A percentile compares a stretch with the other conserved stretches of the same genome.
These are phyloP conservation scores for Rotaria magnacalcarata DNA, from an alignment of 2,888 invertebrate species.

Conservation along the genomic window DNA sequence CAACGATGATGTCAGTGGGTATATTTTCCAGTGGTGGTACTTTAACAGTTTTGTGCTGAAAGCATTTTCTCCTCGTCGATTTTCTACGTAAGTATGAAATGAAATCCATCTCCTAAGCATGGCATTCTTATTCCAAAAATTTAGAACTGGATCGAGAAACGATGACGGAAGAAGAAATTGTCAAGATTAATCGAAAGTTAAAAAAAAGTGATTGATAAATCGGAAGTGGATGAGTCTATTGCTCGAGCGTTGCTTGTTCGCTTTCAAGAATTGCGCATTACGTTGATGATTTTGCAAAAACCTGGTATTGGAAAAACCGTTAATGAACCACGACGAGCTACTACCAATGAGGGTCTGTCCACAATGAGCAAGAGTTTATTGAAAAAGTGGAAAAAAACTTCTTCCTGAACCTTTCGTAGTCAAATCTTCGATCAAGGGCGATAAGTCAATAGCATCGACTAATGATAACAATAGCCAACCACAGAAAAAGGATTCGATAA, in stretches of 20 bases:
- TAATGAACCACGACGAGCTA: conserved; percentile 82
- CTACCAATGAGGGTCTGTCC: conserved; percentile 87
- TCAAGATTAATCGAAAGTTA: background rate
- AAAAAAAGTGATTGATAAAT: background rate
- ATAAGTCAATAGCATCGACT: too few relatives aligned
- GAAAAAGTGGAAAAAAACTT: conserved; percentile 95
- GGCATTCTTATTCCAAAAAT: background rate
- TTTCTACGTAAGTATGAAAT: too few relatives aligned
- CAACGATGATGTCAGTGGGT: too few relatives aligned
- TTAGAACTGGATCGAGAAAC: background rate
- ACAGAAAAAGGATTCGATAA: too few relatives aligned
- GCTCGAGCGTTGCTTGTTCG: background rate
- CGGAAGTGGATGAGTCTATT: background rate
- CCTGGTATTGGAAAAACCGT: conserved; percentile 97
- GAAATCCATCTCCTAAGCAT: too few relatives aligned
- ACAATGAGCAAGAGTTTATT: conserved; percentile 87
- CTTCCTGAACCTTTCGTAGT: conserved; percentile 58
- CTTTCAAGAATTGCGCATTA: conserved; percentile 35
- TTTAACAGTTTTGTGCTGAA: too few relatives aligned
- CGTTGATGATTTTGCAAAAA: conserved; percentile 64
- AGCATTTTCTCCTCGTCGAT: too few relatives aligned
- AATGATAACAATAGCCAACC: too few relatives aligned
- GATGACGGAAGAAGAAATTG: background rate
- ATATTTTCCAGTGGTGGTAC: too few relatives aligned
- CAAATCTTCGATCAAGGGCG: too few relatives aligned